Evolutionary conservation across 2,797 vertebrate species (phyloP), one percentile per base, ranked within the genome.

Genomic region (Benthosema pterotum): DNA sequence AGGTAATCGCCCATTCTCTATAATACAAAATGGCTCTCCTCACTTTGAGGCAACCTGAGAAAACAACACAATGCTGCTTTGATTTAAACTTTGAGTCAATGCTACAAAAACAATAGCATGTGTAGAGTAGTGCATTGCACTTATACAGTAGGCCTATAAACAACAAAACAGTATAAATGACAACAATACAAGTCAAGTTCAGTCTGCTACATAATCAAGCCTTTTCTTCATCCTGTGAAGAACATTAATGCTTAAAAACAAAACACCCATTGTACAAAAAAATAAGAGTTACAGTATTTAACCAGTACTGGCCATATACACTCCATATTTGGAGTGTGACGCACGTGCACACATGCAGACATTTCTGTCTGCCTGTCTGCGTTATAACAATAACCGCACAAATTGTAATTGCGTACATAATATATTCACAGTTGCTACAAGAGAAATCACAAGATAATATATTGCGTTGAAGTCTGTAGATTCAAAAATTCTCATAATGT

Each of bases 11-110:
- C 46, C 28, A 3, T 77, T 83, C 43, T 78, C 69, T 66, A 68
- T 69, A 72, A 46, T 66, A 75, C 66, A 76, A 55, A 73, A 60
- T 78, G 78, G 61, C 63, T 56, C 77, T 88, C 88, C 90, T 90
- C 91, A 90, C 53, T 88, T 85, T 87, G 87, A 90, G 90, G 89
- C 69, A 85, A 85, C 83, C 78, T 61, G 69, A 64, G 66, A 80
- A 87, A 88, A 89, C 86, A 88, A 87, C 82, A 86, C 80, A n/a
- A 62, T 70, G 87, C 80, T 89, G 83, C 82, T 85, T 83, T 82
- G 46, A 65, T 38, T 38, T 52, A 52, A 49, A 42, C 16, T 25
- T 17, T 53, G 28, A 50, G 5, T 62, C 42, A 32, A 16, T 25
- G 72, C 83, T 80, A 77, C 74, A 77, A 55, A 60, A 79, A 65